phyloP scores from a whole-genome alignment of 2,888 invertebrate species.

The Patella ulyssiponensis region DNA sequence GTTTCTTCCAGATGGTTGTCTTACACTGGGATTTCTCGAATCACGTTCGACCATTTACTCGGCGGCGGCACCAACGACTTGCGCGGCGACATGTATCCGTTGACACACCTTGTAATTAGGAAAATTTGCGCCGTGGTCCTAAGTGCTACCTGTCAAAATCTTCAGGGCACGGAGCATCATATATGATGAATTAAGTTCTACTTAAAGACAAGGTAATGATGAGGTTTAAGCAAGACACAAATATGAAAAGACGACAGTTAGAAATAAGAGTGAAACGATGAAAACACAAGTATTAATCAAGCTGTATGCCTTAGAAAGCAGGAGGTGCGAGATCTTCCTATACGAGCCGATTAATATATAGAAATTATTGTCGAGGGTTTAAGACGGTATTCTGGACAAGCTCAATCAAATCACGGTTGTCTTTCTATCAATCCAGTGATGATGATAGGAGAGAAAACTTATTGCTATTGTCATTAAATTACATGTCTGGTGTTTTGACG shows the following conservation, averaged over 20 bases:
- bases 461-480: conserved; percentile 7
- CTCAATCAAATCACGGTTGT: conserved; percentile 1
- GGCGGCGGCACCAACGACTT: background rate
- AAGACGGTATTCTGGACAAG: conserved; percentile 5
- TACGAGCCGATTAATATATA: background rate
- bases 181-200: conserved; percentile 12
- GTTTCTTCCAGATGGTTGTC: conserved; percentile 3
- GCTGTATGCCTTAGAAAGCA: background rate
- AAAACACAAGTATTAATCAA: conserved; percentile 2
- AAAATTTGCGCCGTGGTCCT: background rate
- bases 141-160: conserved; percentile 12
- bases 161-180: conserved; percentile 7
- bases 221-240: background rate
- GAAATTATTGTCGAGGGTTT: background rate
- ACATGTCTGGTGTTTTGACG: background rate
- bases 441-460: background rate
- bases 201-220: conserved; percentile 9
- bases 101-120: conserved; percentile 3
- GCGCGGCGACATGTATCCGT: conserved; percentile 4
- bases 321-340: background rate
- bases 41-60: background rate
- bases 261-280: background rate
- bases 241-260: background rate
- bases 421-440: background rate
- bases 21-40: background rate